Base-by-base conservation (phyloP, 2,888 invertebrate species). In the Podabrus alpinus region DNA sequence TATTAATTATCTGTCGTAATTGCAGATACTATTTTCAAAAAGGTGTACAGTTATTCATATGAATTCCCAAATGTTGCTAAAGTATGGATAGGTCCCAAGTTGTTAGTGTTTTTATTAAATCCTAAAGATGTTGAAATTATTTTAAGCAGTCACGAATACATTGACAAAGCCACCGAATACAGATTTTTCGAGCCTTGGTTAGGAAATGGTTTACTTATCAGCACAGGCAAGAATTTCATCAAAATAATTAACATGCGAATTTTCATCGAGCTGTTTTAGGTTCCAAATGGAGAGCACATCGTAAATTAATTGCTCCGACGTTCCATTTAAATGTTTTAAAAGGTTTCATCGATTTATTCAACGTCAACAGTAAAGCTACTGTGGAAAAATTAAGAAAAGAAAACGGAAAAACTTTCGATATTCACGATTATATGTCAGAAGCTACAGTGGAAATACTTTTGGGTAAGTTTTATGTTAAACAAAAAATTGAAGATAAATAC, bases 291-390 rank as follows among this genome's bases (percentile, higher is more conserved):
- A 91, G 94, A 69, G 92, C 94, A 16, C 95, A 95, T 86, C 92
- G 95, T 81, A 95, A 95, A 88, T 88, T 95, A 80, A 95, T 95
- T 80, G 95, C 95, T 11, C 95, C 95, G 66, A 95, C 95, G 79
- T 95, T 95, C 92, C 95, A 95, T 85, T 89, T 95, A 87, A 95
- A 95, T 87, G 94, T 95, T 1, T 88, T 95, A 81, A 95, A 95
- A 89, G 94, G 94, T 81, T 95, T 95, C 88, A 94, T 95, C 82
- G 94, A 94, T 83, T 88, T 95, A 29, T 95, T 95, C 89, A 95
- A 95, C 85, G 93, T 93, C 78, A 95, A 95, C 88, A 94, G 94
- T 64, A 90, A 91, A 64, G 91, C 92, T 72, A 94, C 94, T 9
- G 93, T 95, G 7, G 90, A 91, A 74, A 94, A 92, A 84, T 88